Base-by-base conservation (phyloP, 2,113 vertebrate genomes). In the Pachyramphus minor region DNA sequence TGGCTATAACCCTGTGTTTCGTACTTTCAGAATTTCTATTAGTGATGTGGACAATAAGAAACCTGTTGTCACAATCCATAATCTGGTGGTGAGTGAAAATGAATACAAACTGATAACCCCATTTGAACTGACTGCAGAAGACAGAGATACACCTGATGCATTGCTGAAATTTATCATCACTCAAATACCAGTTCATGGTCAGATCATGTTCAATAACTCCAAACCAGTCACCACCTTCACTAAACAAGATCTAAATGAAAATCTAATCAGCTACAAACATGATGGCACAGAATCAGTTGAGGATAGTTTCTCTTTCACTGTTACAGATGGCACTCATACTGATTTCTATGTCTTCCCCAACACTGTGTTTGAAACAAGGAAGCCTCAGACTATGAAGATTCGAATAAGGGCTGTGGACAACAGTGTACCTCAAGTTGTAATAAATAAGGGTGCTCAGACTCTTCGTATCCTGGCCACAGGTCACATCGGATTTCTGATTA, bases 11-110 rank as follows among this genome's bases (percentile, higher is more conserved):
- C 99, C 99, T 0, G 98, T 99, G 69, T 99, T 99, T 93, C 99
- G 99, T 82, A 99, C 99, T 6, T 99, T 99, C 93, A 98, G 99
- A 35, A 98, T 99, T 92, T 99, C 99, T 79, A 99, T 99, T 76
- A 98, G 97, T 3, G 99, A 99, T 8, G 99, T 99, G 55, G 99
- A 99, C 97, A 99, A 99, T 84, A 99, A 99, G 94, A 99, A 99
- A 88, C 99, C 99, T 3, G 98, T 99, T 11, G 96, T 99, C 82
- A 99, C 98, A 24, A 97, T 99, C 58, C 98, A 99, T 41, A 96
- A 97, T 19, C 97, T 99, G 80, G 92, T 98, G 25, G 98, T 99
- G 93, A 98, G 96, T 3, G 99, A 99, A 92, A 98, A 98, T 23
- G 98, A 98, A 62, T 98, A 97, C 90, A 99, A 99, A 92, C 97